A percentile compares a stretch with the other conserved stretches of the same genome.
Evolutionary conservation across 2,888 invertebrate species (phyloP).

Genomic region (Philereme transversata): DNA sequence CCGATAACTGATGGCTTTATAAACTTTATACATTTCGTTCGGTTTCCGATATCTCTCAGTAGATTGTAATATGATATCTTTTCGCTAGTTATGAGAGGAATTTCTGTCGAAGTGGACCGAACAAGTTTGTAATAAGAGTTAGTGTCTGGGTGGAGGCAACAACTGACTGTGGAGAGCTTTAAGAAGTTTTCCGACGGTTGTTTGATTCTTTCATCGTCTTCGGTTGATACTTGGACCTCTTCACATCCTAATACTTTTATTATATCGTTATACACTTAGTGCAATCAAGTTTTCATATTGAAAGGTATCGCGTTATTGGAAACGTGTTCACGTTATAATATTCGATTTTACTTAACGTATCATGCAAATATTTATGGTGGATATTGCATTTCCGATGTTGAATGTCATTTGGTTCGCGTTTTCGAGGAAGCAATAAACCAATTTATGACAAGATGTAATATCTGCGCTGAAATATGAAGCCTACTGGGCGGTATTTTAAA

Average conservation of each 20-base stretch:
- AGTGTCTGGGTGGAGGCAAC: slow-evolving; percentile 55
- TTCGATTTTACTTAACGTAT: slow-evolving; percentile 38
- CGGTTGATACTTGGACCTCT: slow-evolving; percentile 58
- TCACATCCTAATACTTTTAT: slow-evolving; percentile 69
- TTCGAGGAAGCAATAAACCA: slow-evolving; percentile 43
- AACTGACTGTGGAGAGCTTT: slow-evolving; percentile 56
- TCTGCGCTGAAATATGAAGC: slow-evolving; percentile 42
- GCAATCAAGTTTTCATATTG: slow-evolving; percentile 54
- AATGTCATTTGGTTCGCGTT: slow-evolving; percentile 39
- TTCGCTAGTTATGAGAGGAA: slow-evolving; percentile 61
- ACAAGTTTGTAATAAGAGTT: slow-evolving; percentile 75
- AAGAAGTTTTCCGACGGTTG: slow-evolving; percentile 65
- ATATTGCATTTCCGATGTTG: slow-evolving; percentile 43
- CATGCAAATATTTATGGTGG: slow-evolving; percentile 41
- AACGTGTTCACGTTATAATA: slow-evolving; percentile 36
- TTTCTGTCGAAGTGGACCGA: slow-evolving; percentile 47
- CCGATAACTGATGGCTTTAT: slow-evolving; percentile 3
- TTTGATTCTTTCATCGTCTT: slow-evolving; percentile 66
- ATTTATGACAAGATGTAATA: slow-evolving; percentile 42
- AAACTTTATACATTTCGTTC: slow-evolving; percentile 3
- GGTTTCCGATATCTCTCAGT: slow-evolving; percentile 33
- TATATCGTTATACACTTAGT: slow-evolving; percentile 65
- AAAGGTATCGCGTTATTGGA: slow-evolving; percentile 53
- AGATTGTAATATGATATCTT: slow-evolving; percentile 57
- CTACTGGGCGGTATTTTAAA: slow-evolving; percentile 34